Evolutionary conservation across 2,113 vertebrate genomes (phyloP).

Genomic region (Microtus ochrogaster): DNA sequence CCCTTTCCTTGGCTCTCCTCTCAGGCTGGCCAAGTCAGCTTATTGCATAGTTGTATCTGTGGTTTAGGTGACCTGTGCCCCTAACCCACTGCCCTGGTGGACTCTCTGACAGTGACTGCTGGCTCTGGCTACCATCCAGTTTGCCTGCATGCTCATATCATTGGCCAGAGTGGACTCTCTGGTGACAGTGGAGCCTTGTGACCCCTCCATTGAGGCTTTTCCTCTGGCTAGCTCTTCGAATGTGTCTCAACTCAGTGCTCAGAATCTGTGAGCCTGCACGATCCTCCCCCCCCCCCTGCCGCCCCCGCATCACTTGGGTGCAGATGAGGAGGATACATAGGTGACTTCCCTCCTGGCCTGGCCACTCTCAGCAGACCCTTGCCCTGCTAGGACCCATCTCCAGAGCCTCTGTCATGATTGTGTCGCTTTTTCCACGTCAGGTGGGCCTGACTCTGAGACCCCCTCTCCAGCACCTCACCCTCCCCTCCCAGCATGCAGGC

Average conservation of each 20-base stretch:
- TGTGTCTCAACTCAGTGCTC: neutral
- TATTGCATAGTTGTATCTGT: neutral
- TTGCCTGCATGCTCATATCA: fast-evolving
- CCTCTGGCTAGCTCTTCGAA: neutral
- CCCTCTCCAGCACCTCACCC: neutral
- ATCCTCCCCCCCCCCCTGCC: too few species aligned
- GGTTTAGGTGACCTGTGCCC: fast-evolving
- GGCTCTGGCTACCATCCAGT: fast-evolving
- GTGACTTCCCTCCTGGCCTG: neutral
- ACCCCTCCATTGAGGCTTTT: neutral
- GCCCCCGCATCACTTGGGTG: neutral
- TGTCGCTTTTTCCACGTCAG: neutral
- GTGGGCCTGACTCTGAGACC: fast-evolving
- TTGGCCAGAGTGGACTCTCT: fast-evolving
- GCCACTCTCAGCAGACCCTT: neutral
- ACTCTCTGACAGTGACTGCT: fast-evolving
- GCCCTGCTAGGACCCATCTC: neutral
- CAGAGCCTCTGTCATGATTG: neutral
- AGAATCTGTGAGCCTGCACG: neutral
- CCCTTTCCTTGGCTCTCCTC: neutral
- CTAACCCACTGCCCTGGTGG: neutral
- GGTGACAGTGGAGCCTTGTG: neutral
- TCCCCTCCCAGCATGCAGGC: slow-evolving; percentile 52
- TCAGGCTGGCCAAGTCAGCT: neutral
- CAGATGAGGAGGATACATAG: fast-evolving